phyloP scores from a whole-genome alignment of 2,888 invertebrate species.

The Agonopterix arenella region DNA sequence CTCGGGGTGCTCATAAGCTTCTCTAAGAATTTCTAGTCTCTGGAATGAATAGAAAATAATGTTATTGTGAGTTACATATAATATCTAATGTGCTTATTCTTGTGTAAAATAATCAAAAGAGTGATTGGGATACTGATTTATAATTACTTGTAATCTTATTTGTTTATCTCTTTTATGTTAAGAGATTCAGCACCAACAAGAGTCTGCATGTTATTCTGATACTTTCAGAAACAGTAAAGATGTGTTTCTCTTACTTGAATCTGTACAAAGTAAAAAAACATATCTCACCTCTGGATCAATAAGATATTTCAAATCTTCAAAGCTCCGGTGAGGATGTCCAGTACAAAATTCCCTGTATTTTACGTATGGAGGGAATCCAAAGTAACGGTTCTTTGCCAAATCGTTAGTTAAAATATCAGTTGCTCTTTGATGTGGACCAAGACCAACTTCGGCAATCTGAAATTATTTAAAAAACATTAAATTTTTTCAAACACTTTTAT shows the following conservation, averaged over 20 bases:
- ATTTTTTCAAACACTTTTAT: too few relatives aligned
- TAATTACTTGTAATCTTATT: too few relatives aligned
- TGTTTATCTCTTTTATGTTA: not conserved
- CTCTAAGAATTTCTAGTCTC: slow-evolving; percentile 26
- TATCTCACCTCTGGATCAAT: slow-evolving; percentile 51
- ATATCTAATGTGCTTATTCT: too few relatives aligned
- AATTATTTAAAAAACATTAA: slow-evolving; percentile 1
- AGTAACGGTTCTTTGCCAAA: slow-evolving; percentile 77
- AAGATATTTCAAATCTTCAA: slow-evolving; percentile 83
- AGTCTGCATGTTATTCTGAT: not conserved
- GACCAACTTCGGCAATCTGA: slow-evolving; percentile 23
- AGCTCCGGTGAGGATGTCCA: slow-evolving; percentile 79
- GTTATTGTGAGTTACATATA: not conserved
- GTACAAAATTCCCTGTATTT: slow-evolving; percentile 88
- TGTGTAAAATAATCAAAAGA: too few relatives aligned
- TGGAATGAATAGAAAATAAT: slow-evolving; percentile 12
- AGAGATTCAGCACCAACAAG: not conserved
- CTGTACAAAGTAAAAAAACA: not conserved
- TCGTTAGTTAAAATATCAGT: slow-evolving; percentile 29
- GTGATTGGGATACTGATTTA: too few relatives aligned
- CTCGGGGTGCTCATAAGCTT: slow-evolving; percentile 72
- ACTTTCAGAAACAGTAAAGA: not conserved
- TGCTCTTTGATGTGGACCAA: slow-evolving; percentile 24
- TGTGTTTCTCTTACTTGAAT: not conserved
- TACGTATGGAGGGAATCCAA: slow-evolving; percentile 89